A percentile compares a stretch with the other conserved stretches of the same genome.
phyloP scores from a whole-genome alignment of 2,113 vertebrate genomes.

The Amblyopsis rosae region DNA sequence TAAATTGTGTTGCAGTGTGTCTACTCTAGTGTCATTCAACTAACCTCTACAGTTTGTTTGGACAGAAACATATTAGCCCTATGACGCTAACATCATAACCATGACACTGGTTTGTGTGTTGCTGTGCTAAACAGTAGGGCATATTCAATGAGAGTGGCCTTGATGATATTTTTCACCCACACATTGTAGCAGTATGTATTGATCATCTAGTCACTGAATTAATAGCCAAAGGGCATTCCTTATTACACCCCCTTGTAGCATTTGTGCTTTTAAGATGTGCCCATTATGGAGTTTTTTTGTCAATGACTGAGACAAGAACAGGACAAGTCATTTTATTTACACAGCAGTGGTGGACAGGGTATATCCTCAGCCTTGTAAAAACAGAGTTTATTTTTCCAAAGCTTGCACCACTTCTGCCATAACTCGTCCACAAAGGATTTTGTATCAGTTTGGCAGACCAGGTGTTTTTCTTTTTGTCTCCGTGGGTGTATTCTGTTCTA shows the following conservation, averaged over 20 bases:
- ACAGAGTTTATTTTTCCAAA: conserved; percentile 53
- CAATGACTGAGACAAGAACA: conserved; percentile 19
- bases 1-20: conserved; percentile 23
- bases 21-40: conserved; percentile 18
- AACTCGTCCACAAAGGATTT: conserved; percentile 39
- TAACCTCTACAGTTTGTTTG: conserved; percentile 10
- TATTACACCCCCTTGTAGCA: not conserved
- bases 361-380: conserved; percentile 35
- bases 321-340: conserved; percentile 30
- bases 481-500: conserved; percentile 39
- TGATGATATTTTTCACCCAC: conserved; percentile 43
- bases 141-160: conserved; percentile 27
- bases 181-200: not conserved
- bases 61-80: not conserved
- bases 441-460: conserved; percentile 44
- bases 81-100: not conserved
- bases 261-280: conserved; percentile 20
- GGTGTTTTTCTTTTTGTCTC: conserved; percentile 40
- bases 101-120: not conserved
- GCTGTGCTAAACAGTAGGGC: conserved; percentile 3
- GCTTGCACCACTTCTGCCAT: conserved; percentile 38
- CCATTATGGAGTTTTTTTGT: conserved; percentile 18
- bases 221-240: not conserved
- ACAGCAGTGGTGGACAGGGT: conserved; percentile 29
- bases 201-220: not conserved